These are phyloP conservation scores for Trachelus troglodyta DNA, from an alignment of 2,888 invertebrate genomes.

Conservation along the genomic window DNA sequence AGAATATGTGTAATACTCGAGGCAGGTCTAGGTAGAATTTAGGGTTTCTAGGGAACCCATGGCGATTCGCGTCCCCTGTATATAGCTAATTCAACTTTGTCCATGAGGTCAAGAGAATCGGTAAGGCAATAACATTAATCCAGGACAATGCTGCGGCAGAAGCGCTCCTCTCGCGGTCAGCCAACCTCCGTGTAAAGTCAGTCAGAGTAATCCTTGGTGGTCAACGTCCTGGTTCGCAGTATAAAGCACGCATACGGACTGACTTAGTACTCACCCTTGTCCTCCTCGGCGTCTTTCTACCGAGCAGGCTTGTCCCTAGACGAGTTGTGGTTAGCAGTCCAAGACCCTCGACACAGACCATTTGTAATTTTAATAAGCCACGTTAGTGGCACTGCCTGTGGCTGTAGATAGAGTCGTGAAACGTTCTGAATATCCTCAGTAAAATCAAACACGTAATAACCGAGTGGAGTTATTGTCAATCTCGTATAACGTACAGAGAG, in stretches of 20 bases:
- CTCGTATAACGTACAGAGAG: too few relatives aligned
- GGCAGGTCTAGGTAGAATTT: too few relatives aligned
- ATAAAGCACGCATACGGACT: constrained; percentile 41
- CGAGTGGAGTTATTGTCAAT: too few relatives aligned
- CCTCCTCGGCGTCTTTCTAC: constrained; percentile 63
- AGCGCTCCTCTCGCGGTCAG: constrained; percentile 42
- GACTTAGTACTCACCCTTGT: constrained; percentile 52
- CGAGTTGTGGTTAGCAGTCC: constrained; percentile 53
- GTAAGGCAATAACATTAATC: constrained; percentile 63
- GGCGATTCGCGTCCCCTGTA: too few relatives aligned
- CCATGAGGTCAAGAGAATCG: constrained; percentile 47
- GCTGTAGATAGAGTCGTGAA: too few relatives aligned
- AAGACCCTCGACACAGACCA: constrained; percentile 37
- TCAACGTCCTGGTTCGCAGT: constrained; percentile 49
- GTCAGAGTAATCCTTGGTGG: constrained; percentile 59
- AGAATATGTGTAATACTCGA: too few relatives aligned
- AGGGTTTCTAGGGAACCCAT: too few relatives aligned
- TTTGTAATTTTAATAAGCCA: constrained; percentile 65
- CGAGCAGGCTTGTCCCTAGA: constrained; percentile 51
- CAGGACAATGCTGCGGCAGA: constrained; percentile 42
- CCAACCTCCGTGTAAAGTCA: constrained; percentile 40
- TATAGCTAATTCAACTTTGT: constrained; percentile 45
- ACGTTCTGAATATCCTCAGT: too few relatives aligned
- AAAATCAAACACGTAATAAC: too few relatives aligned
- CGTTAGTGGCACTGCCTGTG: constrained; percentile 41